Evolutionary conservation across 2,888 invertebrate genomes (phyloP), one percentile per base, ranked within the genome.

Genomic region (Seira musarum): DNA sequence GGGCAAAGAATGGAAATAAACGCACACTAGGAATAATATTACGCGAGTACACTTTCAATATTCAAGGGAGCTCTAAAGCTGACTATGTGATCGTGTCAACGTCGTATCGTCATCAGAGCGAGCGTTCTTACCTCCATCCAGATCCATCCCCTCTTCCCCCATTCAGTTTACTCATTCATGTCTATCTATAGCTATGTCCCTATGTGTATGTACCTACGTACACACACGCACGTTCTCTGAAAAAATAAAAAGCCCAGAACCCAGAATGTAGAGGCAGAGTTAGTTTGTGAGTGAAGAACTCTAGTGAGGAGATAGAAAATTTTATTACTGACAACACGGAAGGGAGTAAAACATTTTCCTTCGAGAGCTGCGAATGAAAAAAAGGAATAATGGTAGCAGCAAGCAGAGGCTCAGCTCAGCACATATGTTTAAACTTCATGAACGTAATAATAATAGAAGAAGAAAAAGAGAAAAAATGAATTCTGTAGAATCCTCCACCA

Each of bases 61-160:
- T 61, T 70, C 61, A 35, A 70, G 70, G 61, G 21, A 57, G 57
- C 60, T 60, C 68, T 49, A 60, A 68, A 68, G 49, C 68, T 60
- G 61, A 21, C 61, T 60, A 30, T 22, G 17, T 70, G 30, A 35
- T 61, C 24, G 35, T 60, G 17, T 57, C 57, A 57, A 13, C 57
- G 57, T 57, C 57, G 17, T 57, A 60, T 61, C 35, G 35, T 61
- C n/a, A 67, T 67, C 46, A 49, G 30, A 61, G 40, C 40, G 19
- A 61, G 60, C 61, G 40, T 70, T 61, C 53, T 67, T 49, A 24
- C 19, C 61, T 35, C 70, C 40, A 35, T 46, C n/a, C n/a, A n/a
- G n/a, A n/a, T n/a, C 35, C 40, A 19, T 40, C 40, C 57, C 17
- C 57, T n/a, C 57, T 17, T 57, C 57, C n/a, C 17, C 57, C 57